phyloP scores from a whole-genome alignment of 2,888 invertebrate genomes.

The Pollenia labialis region DNA sequence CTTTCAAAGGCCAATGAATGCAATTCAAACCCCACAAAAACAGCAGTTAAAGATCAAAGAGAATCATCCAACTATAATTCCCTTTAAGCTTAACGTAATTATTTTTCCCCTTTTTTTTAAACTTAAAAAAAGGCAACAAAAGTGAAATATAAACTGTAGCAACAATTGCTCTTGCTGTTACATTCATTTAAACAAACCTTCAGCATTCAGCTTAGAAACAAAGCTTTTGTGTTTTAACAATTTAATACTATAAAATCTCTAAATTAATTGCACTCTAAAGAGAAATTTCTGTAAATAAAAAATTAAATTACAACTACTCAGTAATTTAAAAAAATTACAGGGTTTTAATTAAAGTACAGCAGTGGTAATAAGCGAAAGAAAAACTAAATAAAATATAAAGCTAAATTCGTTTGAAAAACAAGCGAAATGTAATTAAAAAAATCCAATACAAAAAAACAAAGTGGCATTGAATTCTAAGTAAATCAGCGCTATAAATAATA shows the following conservation, averaged over 20 bases:
- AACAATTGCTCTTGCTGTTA: conserved; percentile 15
- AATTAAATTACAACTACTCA: conserved; percentile 29
- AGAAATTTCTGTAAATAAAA: conserved; percentile 62
- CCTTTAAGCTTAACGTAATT: conserved; percentile 40
- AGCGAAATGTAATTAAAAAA: conserved; percentile 2
- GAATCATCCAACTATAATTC: conserved; percentile 44
- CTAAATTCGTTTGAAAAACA: background rate
- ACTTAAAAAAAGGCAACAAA: conserved; percentile 27
- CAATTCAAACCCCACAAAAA: background rate
- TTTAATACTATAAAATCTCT: conserved; percentile 58
- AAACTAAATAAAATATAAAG: background rate
- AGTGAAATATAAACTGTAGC: conserved; percentile 37
- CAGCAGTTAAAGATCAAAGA: conserved; percentile 46
- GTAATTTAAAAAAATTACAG: conserved; percentile 17
- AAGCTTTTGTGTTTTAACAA: conserved; percentile 17
- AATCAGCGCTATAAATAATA: too few relatives aligned
- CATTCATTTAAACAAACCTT: conserved; percentile 35
- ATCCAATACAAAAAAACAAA: background rate
- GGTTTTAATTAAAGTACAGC: background rate
- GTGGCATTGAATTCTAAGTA: too few relatives aligned
- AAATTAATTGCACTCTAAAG: conserved; percentile 63
- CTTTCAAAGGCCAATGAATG: too few relatives aligned
- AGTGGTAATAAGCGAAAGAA: background rate
- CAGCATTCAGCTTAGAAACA: conserved; percentile 30
- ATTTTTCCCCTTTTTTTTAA: conserved; percentile 1